These are phyloP conservation scores for Willowsia nigromaculata DNA, from an alignment of 2,888 invertebrate genomes.

Conservation along the genomic window DNA sequence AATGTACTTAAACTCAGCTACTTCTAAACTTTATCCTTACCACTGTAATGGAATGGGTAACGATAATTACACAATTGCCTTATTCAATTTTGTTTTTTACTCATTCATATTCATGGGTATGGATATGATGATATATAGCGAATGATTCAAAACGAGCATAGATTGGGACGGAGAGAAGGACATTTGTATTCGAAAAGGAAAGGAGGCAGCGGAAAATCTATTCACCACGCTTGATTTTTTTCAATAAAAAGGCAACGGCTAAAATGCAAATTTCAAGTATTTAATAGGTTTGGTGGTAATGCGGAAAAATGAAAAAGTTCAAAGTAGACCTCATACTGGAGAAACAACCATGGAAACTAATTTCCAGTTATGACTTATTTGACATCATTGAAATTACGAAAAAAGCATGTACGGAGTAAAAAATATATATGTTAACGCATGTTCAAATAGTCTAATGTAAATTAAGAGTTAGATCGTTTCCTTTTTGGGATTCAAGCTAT, in stretches of 20 bases:
- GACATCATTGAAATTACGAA: neutral
- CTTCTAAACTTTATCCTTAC: neutral
- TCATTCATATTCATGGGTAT: constrained; percentile 17
- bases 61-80: neutral
- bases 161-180: neutral
- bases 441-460: neutral
- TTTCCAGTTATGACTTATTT: constrained; percentile 1
- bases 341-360: neutral
- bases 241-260: neutral
- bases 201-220: neutral
- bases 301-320: too few species aligned
- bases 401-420: neutral
- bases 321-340: too few species aligned
- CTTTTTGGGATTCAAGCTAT: neutral
- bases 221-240: neutral
- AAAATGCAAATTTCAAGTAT: neutral
- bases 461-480: neutral
- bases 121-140: neutral
- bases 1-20: neutral
- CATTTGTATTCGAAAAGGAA: neutral
- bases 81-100: neutral
- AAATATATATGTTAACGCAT: neutral
- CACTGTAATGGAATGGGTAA: neutral
- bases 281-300: neutral
- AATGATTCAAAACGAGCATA: neutral